Percentiles rank a stretch among this genome's conserved stretches.
Evolutionary conservation across 1,140 invertebrate genomes (phyloP).

Genomic region (Drosophila murphyi): DNA sequence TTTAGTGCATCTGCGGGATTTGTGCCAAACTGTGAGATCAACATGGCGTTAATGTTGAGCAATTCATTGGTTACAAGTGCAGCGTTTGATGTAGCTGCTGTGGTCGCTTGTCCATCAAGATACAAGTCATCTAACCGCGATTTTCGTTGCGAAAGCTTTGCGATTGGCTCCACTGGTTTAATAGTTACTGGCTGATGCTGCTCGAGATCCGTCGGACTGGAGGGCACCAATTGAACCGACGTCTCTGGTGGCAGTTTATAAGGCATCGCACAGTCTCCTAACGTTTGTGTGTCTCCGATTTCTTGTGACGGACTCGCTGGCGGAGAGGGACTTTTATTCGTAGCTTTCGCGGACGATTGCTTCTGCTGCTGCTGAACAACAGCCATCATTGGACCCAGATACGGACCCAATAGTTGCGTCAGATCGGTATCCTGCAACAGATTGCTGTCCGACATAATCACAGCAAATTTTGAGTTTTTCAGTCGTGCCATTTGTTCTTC

Average conservation of each 20-base stretch:
- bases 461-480: constrained; percentile 73
- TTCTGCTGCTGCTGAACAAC: constrained; percentile 53
- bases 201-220: constrained; percentile 70
- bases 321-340: constrained; percentile 7
- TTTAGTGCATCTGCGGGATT: constrained; percentile 66
- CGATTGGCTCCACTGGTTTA: constrained; percentile 18
- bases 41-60: constrained; percentile 54
- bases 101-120: not conserved
- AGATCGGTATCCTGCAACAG: constrained; percentile 80
- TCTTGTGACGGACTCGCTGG: constrained; percentile 30
- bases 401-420: constrained; percentile 77
- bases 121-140: constrained; percentile 31
- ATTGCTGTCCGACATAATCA: constrained; percentile 78
- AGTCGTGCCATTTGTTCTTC: constrained; percentile 74
- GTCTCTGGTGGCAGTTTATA: constrained; percentile 82
- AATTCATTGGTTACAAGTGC: constrained; percentile 63
- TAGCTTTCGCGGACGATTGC: constrained; percentile 3
- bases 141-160: constrained; percentile 53
- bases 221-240: constrained; percentile 78
- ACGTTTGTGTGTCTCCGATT: constrained; percentile 24
- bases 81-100: constrained; percentile 34
- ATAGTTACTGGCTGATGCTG: not conserved
- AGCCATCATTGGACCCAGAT: constrained; percentile 68
- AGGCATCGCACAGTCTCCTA: constrained; percentile 68
- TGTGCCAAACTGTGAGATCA: constrained; percentile 59